Evolutionary conservation across 2,113 vertebrate genomes (phyloP).

Genomic region (Myrmecophaga tridactyla): DNA sequence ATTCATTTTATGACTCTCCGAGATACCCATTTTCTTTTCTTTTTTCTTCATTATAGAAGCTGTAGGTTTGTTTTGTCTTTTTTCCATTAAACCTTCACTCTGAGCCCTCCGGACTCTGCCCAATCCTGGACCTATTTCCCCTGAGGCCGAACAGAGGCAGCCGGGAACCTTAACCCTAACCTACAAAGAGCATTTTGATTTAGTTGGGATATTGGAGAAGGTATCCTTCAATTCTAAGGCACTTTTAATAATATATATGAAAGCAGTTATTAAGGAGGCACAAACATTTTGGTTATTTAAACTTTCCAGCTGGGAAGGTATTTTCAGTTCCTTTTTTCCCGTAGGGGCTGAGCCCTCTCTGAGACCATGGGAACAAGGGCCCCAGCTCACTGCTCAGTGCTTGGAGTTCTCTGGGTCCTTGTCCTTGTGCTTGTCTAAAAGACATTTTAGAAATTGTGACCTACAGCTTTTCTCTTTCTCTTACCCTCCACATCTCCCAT

Average conservation of each 20-base stretch:
- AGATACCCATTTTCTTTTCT: neutral
- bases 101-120: neutral
- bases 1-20: neutral
- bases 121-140: neutral
- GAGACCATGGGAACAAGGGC: neutral
- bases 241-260: neutral
- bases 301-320: neutral
- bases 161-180: too few species aligned
- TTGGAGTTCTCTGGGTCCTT: rapidly evolving
- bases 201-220: neutral
- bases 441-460: neutral
- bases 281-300: neutral
- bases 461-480: neutral
- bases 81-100: neutral
- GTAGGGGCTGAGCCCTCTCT: neutral
- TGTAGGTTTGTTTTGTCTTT: neutral
- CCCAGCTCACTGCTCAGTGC: neutral
- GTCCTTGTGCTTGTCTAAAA: neutral
- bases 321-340: neutral
- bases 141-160: too few species aligned
- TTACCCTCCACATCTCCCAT: neutral
- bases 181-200: neutral
- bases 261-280: neutral
- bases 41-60: too few species aligned
- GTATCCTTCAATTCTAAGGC: neutral